These are phyloP conservation scores for Telmatherina bonti DNA, from an alignment of 2,797 vertebrate species.

Conservation along the genomic window DNA sequence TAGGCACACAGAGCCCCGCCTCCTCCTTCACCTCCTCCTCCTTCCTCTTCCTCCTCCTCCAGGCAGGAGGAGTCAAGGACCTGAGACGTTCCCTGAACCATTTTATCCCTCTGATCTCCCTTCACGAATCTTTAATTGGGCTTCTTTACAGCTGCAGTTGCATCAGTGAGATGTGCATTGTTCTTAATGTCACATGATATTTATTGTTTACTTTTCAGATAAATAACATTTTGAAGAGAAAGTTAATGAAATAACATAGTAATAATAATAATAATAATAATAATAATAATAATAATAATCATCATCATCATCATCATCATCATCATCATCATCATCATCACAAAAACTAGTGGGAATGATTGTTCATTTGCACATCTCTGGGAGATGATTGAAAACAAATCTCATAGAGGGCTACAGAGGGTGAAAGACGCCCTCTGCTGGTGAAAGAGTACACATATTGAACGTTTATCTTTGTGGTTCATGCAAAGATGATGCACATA, in stretches of 20 bases:
- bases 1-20: constrained; percentile 80
- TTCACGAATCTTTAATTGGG: constrained; percentile 42
- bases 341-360: too few species aligned
- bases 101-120: constrained; percentile 52
- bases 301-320: too few species aligned
- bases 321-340: too few species aligned
- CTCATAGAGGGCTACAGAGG: constrained; percentile 9
- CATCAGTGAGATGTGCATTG: constrained; percentile 6
- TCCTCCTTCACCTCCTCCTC: constrained; percentile 50
- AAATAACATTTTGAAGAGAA: not conserved
- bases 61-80: constrained; percentile 81
- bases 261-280: too few species aligned
- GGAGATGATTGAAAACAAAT: constrained; percentile 15
- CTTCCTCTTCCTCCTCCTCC: constrained; percentile 43
- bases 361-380: constrained; percentile 2
- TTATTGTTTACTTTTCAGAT: not conserved
- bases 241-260: fast-evolving
- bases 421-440: constrained; percentile 67
- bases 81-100: constrained; percentile 46
- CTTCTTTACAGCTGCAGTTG: constrained; percentile 31
- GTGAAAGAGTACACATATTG: not conserved
- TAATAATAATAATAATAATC: too few species aligned
- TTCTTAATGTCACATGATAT: constrained; percentile 1
- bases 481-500: not conserved
- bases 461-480: not conserved